Base-by-base conservation (phyloP, 92 coral and sea anemone species). In the Diadumene lineata region DNA sequence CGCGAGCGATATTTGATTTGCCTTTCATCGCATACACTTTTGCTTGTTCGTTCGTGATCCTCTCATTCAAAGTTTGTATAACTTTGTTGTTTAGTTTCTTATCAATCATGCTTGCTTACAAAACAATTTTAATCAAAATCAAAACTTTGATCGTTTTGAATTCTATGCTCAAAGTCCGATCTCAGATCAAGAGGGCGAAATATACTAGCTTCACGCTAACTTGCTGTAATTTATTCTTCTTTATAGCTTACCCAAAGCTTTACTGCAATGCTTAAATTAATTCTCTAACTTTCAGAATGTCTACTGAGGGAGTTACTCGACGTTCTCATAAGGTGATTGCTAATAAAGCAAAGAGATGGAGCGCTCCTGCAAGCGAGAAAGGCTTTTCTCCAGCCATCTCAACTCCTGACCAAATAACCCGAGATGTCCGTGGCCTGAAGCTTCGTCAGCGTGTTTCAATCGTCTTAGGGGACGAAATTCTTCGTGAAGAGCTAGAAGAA, bases 341-440 rank as follows among this genome's bases (percentile, higher is more conserved):
- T 43, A 60, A 75, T 24, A 55, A 81, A 64, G 79, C 84, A 27
- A 81, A 92, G 56, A 78, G 97, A 69, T 88, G 75, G 79, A 88
- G 93, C 62, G 97, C 92, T 34, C 97, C 97, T 31, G 51, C 76
- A 23, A 63, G 57, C 63, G 70, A 81, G 58, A 81, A 83, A 64
- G 93, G 93, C 34, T 78, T 78, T 30, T 33, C 74, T 34, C 87
- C 93, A 78, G 61, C 86, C 11, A 81, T 88, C 19, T 83, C 84
- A 60, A 86, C 90, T 60, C 97, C 97, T 7, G 97, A 91, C 71
- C 85, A 85, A 58, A 90, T 91, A 34, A 86, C 81, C 43, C 88
- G 97, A 68, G 97, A 91, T 79, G 97, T 91, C n/a, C 97, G 97
- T 33, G 97, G 97, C 65, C 70, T 91, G 77, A 91, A 91, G 75